Evolutionary conservation across 2,888 invertebrate genomes (phyloP).

Genomic region (Drosophila cyrtoloma): DNA sequence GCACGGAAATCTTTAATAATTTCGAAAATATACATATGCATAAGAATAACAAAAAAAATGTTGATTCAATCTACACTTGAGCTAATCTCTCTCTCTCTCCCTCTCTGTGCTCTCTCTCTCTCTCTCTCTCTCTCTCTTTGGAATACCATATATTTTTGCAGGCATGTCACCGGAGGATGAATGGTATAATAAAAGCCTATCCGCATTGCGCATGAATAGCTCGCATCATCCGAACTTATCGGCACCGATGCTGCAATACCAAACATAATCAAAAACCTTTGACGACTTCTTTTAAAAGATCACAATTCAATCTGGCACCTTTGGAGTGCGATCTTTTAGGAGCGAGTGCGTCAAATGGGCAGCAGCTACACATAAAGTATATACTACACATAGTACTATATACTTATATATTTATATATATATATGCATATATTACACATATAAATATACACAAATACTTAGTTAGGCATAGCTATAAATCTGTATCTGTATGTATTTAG

Average conservation of each 20-base stretch:
- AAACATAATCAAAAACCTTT: slow-evolving; percentile 92
- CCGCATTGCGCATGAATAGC: slow-evolving; percentile 98
- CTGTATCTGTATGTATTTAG: slow-evolving; percentile 51
- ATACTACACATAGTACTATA: slow-evolving; percentile 11
- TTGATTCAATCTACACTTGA: slow-evolving; percentile 32
- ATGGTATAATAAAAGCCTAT: slow-evolving; percentile 99
- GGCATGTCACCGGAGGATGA: slow-evolving; percentile 97
- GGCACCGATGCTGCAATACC: slow-evolving; percentile 98
- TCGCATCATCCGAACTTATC: slow-evolving; percentile 97
- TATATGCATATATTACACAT: slow-evolving; percentile 6
- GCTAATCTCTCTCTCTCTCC: slow-evolving; percentile 16
- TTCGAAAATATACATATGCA: slow-evolving; percentile 9
- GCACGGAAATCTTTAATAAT: slow-evolving; percentile 58
- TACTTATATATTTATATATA: slow-evolving; percentile 12
- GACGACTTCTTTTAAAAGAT: slow-evolving; percentile 85
- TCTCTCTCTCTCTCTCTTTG: background rate
- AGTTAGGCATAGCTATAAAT: slow-evolving; percentile 35
- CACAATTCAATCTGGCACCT: slow-evolving; percentile 49
- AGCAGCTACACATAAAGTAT: slow-evolving; percentile 19
- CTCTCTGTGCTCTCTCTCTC: background rate
- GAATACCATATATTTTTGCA: slow-evolving; percentile 76
- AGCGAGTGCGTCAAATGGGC: slow-evolving; percentile 69
- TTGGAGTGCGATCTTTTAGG: slow-evolving; percentile 58
- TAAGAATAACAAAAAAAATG: background rate
- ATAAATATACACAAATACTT: slow-evolving; percentile 13